A percentile compares a stretch with the other conserved stretches of the same genome.
Conservation (phyloP, 2,113 vertebrate species). For the Formicarius rufipectus region DNA sequence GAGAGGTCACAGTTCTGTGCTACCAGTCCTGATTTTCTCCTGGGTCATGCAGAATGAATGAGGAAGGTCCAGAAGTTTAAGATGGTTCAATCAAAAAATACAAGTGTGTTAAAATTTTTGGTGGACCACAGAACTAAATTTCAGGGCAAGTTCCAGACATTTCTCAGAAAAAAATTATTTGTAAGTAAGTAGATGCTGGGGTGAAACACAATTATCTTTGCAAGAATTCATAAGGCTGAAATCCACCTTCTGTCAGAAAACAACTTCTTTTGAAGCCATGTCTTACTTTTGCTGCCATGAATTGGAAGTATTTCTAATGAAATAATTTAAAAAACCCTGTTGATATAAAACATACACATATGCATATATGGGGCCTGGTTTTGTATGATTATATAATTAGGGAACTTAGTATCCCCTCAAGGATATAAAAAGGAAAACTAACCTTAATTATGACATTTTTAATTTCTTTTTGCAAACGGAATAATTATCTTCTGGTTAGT, state of each 20-base stretch:
- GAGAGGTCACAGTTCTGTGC: neutral
- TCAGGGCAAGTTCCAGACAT: neutral
- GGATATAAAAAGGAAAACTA: neutral
- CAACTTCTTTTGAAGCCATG: neutral
- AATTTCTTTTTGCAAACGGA: constrained; percentile 3
- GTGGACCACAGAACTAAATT: neutral
- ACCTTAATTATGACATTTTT: neutral
- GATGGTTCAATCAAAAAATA: neutral
- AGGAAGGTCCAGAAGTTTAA: neutral
- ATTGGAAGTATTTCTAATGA: neutral
- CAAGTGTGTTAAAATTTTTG: neutral
- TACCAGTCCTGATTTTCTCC: neutral
- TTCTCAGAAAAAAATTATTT: neutral
- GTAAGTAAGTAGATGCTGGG: neutral
- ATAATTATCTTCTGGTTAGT: constrained; percentile 1
- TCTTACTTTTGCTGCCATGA: neutral
- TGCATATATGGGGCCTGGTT: neutral
- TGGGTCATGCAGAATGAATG: neutral
- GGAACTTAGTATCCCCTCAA: neutral
- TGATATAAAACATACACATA: neutral
- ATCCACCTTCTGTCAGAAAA: neutral
- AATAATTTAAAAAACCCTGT: neutral
- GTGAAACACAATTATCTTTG: neutral
- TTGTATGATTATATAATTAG: constrained; percentile 15
- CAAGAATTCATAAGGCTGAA: neutral